Evolutionary conservation across 35 echinoderm and acorn worm genomes (phyloP).

Genomic region (Apostichopus californicus): DNA sequence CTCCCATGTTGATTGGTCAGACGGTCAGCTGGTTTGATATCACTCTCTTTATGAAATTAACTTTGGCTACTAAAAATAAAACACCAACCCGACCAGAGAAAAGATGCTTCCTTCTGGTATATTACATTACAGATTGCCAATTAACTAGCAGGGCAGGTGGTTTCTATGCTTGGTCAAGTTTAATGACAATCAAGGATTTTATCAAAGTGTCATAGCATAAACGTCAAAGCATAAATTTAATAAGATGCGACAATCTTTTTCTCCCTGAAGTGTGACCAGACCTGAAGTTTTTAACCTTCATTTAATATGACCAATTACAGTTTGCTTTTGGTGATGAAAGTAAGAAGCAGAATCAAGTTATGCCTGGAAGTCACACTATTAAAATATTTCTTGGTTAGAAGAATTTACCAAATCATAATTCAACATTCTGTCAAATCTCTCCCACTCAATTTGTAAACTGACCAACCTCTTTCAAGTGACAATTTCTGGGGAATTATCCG

Average conservation of each 20-base stretch:
- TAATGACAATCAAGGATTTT: not conserved
- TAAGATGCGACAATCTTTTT: not conserved
- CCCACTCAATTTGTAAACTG: conserved; percentile 2
- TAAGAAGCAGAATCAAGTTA: not conserved
- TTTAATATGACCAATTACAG: not conserved
- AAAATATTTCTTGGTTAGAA: not conserved
- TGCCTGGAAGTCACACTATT: not conserved
- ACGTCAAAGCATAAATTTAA: not conserved
- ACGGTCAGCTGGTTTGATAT: too few species aligned
- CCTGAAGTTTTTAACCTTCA: not conserved
- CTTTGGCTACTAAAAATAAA: too few species aligned
- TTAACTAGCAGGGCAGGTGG: not conserved
- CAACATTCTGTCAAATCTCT: not conserved
- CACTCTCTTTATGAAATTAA: too few species aligned
- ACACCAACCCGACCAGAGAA: not conserved
- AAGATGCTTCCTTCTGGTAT: not conserved
- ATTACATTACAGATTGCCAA: not conserved
- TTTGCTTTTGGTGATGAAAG: not conserved
- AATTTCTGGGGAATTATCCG: not conserved
- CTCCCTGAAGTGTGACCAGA: conserved; percentile 6
- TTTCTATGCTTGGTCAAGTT: not conserved
- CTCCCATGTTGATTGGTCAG: too few species aligned
- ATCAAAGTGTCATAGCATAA: not conserved
- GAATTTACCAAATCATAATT: not conserved
- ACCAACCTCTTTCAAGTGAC: not conserved